phyloP scores from a whole-genome alignment of 2,888 invertebrate genomes.

The Eugnorisma glareosa region DNA sequence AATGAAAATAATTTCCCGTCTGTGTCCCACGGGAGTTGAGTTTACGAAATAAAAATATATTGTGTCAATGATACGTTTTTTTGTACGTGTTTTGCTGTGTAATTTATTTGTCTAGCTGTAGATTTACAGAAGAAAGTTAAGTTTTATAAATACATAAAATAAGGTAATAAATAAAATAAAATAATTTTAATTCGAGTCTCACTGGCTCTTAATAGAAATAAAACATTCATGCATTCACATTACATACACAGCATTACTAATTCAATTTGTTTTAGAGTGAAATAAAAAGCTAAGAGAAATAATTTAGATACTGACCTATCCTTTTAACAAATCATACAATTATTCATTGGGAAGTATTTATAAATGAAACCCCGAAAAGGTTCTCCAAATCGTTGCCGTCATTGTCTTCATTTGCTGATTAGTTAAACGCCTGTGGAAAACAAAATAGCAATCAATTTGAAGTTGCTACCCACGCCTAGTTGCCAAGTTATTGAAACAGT shows the following conservation, averaged over 20 bases:
- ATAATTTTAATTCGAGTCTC: background rate
- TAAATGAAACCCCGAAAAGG: constrained; percentile 2
- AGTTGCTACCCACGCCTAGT: background rate
- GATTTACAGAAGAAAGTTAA: background rate
- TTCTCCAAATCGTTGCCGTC: background rate
- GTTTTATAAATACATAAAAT: background rate
- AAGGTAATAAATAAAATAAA: too few relatives aligned
- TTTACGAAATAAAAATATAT: background rate
- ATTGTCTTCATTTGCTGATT: background rate
- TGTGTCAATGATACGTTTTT: background rate
- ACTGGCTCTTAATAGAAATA: background rate
- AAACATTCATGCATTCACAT: too few relatives aligned
- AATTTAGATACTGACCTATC: background rate
- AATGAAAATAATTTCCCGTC: background rate
- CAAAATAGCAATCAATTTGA: constrained; percentile 36
- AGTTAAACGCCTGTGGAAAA: constrained; percentile 30
- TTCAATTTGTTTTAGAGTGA: background rate
- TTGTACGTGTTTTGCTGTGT: too few relatives aligned
- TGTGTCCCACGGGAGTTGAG: too few relatives aligned
- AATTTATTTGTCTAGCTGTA: background rate
- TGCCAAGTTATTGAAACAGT: constrained; percentile 22
- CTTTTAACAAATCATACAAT: background rate
- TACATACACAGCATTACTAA: too few relatives aligned
- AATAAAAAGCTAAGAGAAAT: background rate
- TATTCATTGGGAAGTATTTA: background rate